Base-by-base conservation (phyloP, 2,797 vertebrate genomes). In the Melanotaenia nigrans region DNA sequence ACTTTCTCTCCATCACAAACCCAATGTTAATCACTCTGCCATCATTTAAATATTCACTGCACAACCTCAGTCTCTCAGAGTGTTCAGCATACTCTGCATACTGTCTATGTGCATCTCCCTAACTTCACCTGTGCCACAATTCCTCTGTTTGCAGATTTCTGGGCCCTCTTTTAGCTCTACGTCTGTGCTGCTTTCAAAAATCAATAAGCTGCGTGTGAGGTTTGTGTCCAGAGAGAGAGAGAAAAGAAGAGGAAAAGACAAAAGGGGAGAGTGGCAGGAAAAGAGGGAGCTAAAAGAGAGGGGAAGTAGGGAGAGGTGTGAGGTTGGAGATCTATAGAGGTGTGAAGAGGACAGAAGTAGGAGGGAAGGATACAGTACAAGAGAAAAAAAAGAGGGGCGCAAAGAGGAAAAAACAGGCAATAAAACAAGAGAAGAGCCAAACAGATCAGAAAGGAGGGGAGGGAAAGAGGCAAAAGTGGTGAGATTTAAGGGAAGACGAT, bases 191-290 rank as follows among this genome's bases (percentile, higher is more conserved):
- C 76, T 83, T 73, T 75, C 69, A 83, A 73, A 88, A 91, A 91
- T 90, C 91, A 88, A 90, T 92, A 90, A 88, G 83, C 79, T 72
- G 70, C 79, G 84, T 89, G 81, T 88, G 84, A 92, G 89, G 85
- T 86, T 89, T 58, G 77, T 72, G 86, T 89, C 85, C 85, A 71
- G 80, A 86, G 75, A 77, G 67, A 18, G 53, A 56, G 64, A 18
- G 13, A 77, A 63, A 25, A 18, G 65, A 55, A 35, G 67, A 54
- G 63, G 61, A 64, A 64, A 33, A 73, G 61, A 61, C 45, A 66
- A 57, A 73, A 58, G 30, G 30, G 65, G 33, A 68, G 59, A 79
- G 68, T 40, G 25, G 18, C 73, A 33, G 69, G 57, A 42, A 68
- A 58, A 36, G 22, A 51, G 10, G 62, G 53, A 49, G 65, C 22